Base-by-base conservation (phyloP, 1,140 invertebrate genomes). In the Macrocentrus cingulum region DNA sequence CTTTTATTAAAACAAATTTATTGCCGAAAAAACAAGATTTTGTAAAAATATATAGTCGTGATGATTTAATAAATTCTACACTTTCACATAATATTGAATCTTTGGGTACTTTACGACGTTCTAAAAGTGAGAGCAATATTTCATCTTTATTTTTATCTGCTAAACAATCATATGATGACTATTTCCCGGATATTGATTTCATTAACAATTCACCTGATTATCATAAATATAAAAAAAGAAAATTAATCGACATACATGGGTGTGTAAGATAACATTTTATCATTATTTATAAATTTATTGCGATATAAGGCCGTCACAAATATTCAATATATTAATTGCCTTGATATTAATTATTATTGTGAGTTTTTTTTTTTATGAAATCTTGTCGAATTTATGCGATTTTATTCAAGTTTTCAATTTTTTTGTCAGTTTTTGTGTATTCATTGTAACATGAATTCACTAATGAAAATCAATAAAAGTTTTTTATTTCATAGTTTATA, bases 1-100 rank as follows among this genome's bases (percentile, higher is more conserved):
- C 48, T 9, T 57, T 77, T 0, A 57, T 79, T 0, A 60, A 59
- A 13, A 56, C 67, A 4, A 56, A 66, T 52, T 60, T 75, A 13
- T 67, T 75, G 57, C 41, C 56, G n/a, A 70, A 60, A 34, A 50
- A 55, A 20, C 34, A 39, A 41, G 45, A 50, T 9, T 36, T 64
- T 7, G 52, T 36, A 1, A 65, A 59, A 48, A 61, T 50, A 41
- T 49, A 54, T 25, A 69, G 66, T 44, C 36, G 52, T 5, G 52
- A 59, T 44, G 41, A 64, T 50, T 59, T 65, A 16, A 42, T 15
- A 9, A 13, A 6, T 9, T 49, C 20, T 15, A 19, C 16, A 8
- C 22, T 50, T 44, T 25, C 29, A 49, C 44, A 8, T 15, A 15
- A 39, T n/a, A 39, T 39, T 51, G 11, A 57, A 57, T 29, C 6